Percentiles rank a stretch among this genome's conserved stretches.
phyloP scores from a whole-genome alignment of 2,113 vertebrate species.

The Puntigrus tetrazona region DNA sequence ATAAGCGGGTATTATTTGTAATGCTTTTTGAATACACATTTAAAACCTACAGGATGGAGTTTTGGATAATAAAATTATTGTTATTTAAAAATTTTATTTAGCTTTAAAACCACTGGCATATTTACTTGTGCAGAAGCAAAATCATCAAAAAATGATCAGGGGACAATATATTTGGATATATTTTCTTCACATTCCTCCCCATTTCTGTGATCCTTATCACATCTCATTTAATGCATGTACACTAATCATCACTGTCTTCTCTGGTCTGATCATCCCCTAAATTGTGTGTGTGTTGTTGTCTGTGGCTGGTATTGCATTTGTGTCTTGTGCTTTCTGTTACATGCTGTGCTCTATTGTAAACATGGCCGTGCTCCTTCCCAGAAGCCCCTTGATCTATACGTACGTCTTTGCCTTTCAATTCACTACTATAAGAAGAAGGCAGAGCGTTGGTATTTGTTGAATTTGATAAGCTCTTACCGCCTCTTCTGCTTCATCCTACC shows the following conservation, averaged over 20 bases:
- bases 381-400: constrained; percentile 79
- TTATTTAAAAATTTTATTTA: not conserved
- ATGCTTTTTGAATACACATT: constrained; percentile 51
- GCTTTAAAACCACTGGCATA: not conserved
- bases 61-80: not conserved
- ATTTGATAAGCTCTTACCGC: constrained; percentile 11
- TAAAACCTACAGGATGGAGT: not conserved
- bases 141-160: constrained; percentile 57
- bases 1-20: not conserved
- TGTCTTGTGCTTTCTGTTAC: constrained; percentile 71
- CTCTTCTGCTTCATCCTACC: constrained; percentile 19
- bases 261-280: constrained; percentile 44
- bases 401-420: constrained; percentile 70
- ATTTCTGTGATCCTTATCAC: not conserved
- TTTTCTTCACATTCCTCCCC: constrained; percentile 64
- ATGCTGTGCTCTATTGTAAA: constrained; percentile 77
- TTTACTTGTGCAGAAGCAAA: constrained; percentile 48
- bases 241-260: constrained; percentile 33
- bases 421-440: constrained; percentile 37
- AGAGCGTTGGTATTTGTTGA: constrained; percentile 26
- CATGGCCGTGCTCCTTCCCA: constrained; percentile 71
- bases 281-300: constrained; percentile 48
- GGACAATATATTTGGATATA: constrained; percentile 72
- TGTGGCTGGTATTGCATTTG: constrained; percentile 59
- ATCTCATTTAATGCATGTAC: constrained; percentile 8